These are phyloP conservation scores for Siniperca chuatsi DNA, from an alignment of 2,113 vertebrate genomes.

Conservation along the genomic window DNA sequence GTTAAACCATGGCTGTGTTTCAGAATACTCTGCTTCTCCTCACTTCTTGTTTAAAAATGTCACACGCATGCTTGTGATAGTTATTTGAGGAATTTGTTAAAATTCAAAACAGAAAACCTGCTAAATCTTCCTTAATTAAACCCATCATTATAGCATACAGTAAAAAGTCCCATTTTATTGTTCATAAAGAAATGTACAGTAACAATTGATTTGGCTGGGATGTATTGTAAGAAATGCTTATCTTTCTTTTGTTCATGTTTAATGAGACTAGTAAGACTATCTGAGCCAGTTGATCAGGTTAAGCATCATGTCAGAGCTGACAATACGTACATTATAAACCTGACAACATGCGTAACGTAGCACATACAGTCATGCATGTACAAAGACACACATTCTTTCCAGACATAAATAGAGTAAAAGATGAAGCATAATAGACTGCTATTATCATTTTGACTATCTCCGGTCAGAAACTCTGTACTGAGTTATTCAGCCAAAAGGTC, in stretches of 20 bases:
- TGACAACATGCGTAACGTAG: neutral
- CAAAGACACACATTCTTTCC: neutral
- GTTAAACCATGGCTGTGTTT: neutral
- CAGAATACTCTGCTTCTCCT: neutral
- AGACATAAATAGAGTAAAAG: slow-evolving; percentile 11
- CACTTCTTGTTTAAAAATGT: neutral
- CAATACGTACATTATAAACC: neutral
- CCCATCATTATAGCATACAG: neutral
- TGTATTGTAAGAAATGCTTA: neutral
- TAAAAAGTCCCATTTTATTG: slow-evolving; percentile 22
- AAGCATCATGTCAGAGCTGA: neutral
- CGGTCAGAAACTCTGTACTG: slow-evolving; percentile 32
- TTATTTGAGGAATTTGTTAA: neutral
- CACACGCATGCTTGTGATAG: neutral
- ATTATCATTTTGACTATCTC: slow-evolving; percentile 28
- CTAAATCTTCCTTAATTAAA: slow-evolving; percentile 9
- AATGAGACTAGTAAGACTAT: neutral
- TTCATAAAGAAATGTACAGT: neutral
- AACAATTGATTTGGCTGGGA: neutral
- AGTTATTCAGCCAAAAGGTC: slow-evolving; percentile 58
- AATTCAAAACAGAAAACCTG: neutral
- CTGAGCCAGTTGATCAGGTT: neutral
- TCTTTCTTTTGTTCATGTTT: neutral
- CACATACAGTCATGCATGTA: neutral
- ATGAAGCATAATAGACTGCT: slow-evolving; percentile 14